Conservation (phyloP, 2,888 invertebrate genomes). For the Synergus umbraculus region DNA sequence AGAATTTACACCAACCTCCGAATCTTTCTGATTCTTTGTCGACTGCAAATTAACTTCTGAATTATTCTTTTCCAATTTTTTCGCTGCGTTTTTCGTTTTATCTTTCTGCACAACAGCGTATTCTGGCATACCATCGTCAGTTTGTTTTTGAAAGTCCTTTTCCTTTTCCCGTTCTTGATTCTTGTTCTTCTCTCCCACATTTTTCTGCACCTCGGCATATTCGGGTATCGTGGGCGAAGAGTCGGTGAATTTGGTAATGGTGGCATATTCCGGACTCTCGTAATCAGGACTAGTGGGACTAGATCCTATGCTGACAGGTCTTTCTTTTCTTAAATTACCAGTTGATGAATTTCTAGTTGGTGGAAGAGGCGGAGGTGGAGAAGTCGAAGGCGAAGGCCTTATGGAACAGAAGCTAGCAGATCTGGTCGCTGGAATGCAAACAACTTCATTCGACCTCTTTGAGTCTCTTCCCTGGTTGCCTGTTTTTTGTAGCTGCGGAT, state of each 20-base stretch:
- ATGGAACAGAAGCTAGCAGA: conserved; percentile 81
- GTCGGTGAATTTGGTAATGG: conserved; percentile 67
- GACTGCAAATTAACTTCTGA: conserved; percentile 41
- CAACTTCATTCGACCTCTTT: conserved; percentile 51
- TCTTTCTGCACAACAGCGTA: conserved; percentile 74
- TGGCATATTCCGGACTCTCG: conserved; percentile 71
- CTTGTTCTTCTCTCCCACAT: conserved; percentile 17
- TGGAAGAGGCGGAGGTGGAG: conserved; percentile 78
- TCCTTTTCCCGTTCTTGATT: neutral
- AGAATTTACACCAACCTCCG: conserved; percentile 43
- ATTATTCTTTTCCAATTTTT: conserved; percentile 45
- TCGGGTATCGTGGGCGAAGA: conserved; percentile 69
- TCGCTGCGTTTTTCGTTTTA: conserved; percentile 48
- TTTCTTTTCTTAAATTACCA: conserved; percentile 63
- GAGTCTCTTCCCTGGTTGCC: conserved; percentile 39
- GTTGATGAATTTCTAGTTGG: conserved; percentile 71
- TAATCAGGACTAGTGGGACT: conserved; percentile 46
- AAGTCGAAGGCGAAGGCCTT: conserved; percentile 76
- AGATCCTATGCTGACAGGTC: conserved; percentile 69
- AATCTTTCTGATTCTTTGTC: conserved; percentile 51
- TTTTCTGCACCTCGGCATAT: conserved; percentile 71
- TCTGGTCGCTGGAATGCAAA: conserved; percentile 73
- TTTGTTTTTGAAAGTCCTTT: conserved; percentile 38
- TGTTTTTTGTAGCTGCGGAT: conserved; percentile 40
- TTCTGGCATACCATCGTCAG: conserved; percentile 64